Evolutionary conservation across 2,113 vertebrate genomes (phyloP).

Genomic region (Siniperca knerii): DNA sequence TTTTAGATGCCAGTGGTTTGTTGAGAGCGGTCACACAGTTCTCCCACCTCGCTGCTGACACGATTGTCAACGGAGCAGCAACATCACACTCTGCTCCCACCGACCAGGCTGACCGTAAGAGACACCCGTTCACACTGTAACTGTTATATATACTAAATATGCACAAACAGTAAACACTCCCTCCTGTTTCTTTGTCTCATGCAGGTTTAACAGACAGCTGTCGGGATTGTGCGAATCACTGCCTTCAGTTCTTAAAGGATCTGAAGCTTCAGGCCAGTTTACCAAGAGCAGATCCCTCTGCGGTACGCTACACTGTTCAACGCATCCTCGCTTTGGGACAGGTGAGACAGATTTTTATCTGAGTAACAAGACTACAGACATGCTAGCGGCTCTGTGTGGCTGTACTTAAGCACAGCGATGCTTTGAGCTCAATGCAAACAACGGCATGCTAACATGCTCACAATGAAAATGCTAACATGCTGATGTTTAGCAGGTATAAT

Average conservation of each 20-base stretch:
- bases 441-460: too few species aligned
- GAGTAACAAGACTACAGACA: too few species aligned
- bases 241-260: conserved; percentile 87
- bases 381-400: too few species aligned
- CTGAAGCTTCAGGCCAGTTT: conserved; percentile 87
- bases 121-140: neutral
- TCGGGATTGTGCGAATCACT: conserved; percentile 88
- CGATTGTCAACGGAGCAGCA: conserved; percentile 89
- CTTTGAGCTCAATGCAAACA: too few species aligned
- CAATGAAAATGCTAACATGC: neutral
- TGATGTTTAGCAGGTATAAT: neutral
- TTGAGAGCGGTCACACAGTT: conserved; percentile 89
- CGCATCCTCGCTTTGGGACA: conserved; percentile 88
- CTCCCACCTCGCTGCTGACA: conserved; percentile 90
- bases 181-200: neutral
- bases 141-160: neutral
- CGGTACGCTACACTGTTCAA: conserved; percentile 74
- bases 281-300: conserved; percentile 78
- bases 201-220: conserved; percentile 90
- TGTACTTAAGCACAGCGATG: too few species aligned
- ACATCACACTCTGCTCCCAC: conserved; percentile 89
- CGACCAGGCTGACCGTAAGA: conserved; percentile 92
- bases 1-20: conserved; percentile 85
- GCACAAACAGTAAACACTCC: neutral
- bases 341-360: conserved; percentile 72